Base-by-base conservation (phyloP, 2,113 vertebrate genomes). In the Mirounga angustirostris region DNA sequence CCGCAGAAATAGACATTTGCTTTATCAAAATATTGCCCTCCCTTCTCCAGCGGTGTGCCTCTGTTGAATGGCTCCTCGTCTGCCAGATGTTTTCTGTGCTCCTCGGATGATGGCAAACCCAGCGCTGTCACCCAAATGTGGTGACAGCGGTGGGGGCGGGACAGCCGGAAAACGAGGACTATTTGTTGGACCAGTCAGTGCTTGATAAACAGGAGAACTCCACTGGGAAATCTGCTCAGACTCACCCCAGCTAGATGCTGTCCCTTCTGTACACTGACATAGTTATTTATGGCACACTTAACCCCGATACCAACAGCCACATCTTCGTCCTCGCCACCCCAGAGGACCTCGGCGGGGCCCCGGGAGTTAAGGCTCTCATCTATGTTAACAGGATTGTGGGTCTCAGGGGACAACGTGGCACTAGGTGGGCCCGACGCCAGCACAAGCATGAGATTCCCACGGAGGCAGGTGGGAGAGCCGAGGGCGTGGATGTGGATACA, bases 1-100 rank as follows among this genome's bases (percentile, higher is more conserved):
- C 92, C 93, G 78, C 43, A 87, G 95, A 97, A 89, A 40, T 63
- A 93, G 8, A 93, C 22, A 58, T 71, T 89, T 65, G 36, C 84
- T 92, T 83, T 40, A 78, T 97, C 58, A 73, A 87, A 96, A 87
- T 73, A 80, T 13, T 22, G 18, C 30, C 30, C 56, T 10, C 36
- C 7, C 30, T n/a, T 30, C 81, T 82, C 7, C 9, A 69, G 59
- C 61, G 50, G 43, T 26, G 16, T 74, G 28, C 28, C 67, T 65
- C 59, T 54, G 28, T 30, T 36, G n/a, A 52, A 82, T 59, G 89
- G 78, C 43, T 91, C 74, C 81, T 74, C 96, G 86, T 96, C 87
- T 94, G 95, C 65, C 96, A 98, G 82, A 58, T 10, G n/a, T 91
- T 98, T 96, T 85, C 33, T 74, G 83, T 18, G 74, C 74, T 93